Evolutionary conservation across 2,888 invertebrate species (phyloP).

Genomic region (Onthophagus sagittarius): DNA sequence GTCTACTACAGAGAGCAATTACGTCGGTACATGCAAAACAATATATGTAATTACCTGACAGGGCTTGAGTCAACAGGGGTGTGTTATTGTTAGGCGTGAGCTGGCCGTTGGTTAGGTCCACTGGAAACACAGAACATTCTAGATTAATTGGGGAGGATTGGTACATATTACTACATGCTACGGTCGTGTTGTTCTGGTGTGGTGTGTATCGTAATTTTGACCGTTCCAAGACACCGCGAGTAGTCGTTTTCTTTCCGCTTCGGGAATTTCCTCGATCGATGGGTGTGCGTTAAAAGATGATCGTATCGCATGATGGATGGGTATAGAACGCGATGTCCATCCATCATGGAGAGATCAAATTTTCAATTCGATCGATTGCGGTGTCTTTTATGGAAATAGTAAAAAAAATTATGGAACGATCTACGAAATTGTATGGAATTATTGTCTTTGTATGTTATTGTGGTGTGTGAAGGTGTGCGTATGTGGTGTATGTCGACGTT

Average conservation of each 20-base stretch:
- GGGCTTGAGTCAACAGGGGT: slow-evolving; percentile 90
- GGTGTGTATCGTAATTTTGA: neutral
- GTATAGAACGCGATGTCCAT: neutral
- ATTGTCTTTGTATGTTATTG: slow-evolving; percentile 8
- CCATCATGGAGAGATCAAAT: neutral
- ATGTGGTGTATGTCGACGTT: neutral
- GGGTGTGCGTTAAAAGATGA: neutral
- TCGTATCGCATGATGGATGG: slow-evolving; percentile 14
- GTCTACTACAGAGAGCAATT: slow-evolving; percentile 20
- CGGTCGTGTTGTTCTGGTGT: slow-evolving; percentile 7
- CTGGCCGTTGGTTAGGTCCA: slow-evolving; percentile 94
- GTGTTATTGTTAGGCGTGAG: slow-evolving; percentile 95
- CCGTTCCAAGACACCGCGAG: slow-evolving; percentile 7
- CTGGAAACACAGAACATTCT: slow-evolving; percentile 54
- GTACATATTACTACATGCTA: slow-evolving; percentile 29
- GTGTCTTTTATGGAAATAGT: neutral
- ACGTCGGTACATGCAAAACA: slow-evolving; percentile 33
- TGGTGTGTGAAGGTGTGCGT: neutral
- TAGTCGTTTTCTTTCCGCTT: slow-evolving; percentile 4
- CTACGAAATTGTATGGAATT: neutral
- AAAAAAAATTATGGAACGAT: neutral
- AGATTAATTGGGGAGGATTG: slow-evolving; percentile 36
- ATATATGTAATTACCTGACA: slow-evolving; percentile 74
- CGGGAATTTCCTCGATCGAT: neutral
- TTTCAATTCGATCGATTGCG: neutral